Evolutionary conservation across 2,113 vertebrate genomes (phyloP).

Genomic region (Tragelaphus buxtoni): DNA sequence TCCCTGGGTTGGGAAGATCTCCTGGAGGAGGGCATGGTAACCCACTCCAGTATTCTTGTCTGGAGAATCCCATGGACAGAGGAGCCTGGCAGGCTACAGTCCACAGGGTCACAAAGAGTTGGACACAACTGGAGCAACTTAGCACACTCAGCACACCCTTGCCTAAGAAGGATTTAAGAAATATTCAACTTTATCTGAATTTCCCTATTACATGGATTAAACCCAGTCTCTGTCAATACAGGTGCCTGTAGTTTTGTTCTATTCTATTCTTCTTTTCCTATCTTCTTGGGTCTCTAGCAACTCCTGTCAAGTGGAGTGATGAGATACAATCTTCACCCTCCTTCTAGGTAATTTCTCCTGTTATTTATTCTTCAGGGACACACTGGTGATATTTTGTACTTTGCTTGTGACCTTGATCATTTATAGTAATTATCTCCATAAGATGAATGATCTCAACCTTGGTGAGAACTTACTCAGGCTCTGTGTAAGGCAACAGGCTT

Average conservation of each 20-base stretch:
- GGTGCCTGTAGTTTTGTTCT: neutral
- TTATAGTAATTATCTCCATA: neutral
- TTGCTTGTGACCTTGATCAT: neutral
- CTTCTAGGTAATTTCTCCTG: neutral
- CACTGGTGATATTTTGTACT: neutral
- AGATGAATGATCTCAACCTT: neutral
- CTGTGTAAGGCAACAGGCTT: neutral
- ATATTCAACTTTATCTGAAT: neutral
- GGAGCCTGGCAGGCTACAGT: neutral
- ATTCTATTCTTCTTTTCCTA: neutral
- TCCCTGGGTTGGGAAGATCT: neutral
- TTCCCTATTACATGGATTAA: neutral
- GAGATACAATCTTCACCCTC: neutral
- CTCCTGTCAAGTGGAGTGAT: neutral
- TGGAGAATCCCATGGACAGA: neutral
- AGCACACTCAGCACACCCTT: neutral
- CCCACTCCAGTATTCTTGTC: neutral
- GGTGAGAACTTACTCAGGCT: neutral
- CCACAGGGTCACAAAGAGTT: neutral
- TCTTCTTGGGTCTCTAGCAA: neutral
- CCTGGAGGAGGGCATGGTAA: neutral
- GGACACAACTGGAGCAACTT: neutral
- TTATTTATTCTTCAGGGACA: slow-evolving; percentile 20
- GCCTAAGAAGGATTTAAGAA: neutral
- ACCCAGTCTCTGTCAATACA: neutral